phyloP scores from a whole-genome alignment of 2,797 vertebrate species.

The Eulemur coronatus region DNA sequence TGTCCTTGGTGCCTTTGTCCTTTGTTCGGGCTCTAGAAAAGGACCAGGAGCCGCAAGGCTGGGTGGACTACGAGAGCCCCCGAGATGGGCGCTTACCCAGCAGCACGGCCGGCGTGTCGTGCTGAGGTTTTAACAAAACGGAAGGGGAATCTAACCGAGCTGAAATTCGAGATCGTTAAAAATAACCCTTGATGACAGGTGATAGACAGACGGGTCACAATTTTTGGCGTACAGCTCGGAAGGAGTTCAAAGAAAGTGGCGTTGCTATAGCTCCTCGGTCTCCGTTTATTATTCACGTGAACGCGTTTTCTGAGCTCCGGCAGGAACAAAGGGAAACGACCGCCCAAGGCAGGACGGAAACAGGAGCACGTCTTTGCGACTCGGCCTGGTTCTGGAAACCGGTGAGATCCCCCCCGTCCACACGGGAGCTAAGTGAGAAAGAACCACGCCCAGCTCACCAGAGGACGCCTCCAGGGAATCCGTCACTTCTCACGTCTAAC shows the following conservation, averaged over 20 bases:
- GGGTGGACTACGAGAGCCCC: background rate
- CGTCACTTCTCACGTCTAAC: too few relatives aligned
- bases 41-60: background rate
- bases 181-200: background rate
- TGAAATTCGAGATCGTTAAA: background rate
- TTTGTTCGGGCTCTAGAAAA: background rate
- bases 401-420: background rate
- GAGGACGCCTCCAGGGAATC: background rate
- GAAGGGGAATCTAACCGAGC: too few relatives aligned
- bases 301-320: background rate
- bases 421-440: background rate
- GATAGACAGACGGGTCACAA: background rate
- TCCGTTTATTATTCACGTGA: background rate
- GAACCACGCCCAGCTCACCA: accelerated
- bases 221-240: background rate
- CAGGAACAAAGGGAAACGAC: background rate
- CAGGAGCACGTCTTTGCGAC: accelerated
- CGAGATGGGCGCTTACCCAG: background rate
- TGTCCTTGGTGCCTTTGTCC: background rate
- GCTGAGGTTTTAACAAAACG: background rate
- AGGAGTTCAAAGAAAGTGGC: background rate
- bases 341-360: too few relatives aligned
- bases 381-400: background rate
- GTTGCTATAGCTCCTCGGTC: accelerated
- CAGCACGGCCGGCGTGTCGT: background rate